These are phyloP conservation scores for Metopolophium dirhodum DNA, from an alignment of 1,140 invertebrate genomes.

Conservation along the genomic window DNA sequence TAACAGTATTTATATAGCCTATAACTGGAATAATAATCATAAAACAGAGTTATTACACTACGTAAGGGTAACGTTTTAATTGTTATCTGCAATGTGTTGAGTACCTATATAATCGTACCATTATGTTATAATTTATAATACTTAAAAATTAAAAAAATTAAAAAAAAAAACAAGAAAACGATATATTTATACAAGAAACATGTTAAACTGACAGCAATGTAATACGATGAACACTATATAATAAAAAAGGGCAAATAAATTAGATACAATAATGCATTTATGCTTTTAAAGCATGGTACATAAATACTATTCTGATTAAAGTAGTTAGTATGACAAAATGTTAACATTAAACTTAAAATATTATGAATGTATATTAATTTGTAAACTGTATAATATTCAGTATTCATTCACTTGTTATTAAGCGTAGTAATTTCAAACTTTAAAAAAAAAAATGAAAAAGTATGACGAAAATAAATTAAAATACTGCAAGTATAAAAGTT, in stretches of 20 bases:
- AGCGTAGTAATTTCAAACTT: not conserved
- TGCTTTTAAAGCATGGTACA: not conserved
- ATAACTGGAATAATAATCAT: not conserved
- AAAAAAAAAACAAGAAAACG: not conserved
- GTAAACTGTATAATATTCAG: not conserved
- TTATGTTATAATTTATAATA: not conserved
- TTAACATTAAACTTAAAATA: conserved; percentile 4
- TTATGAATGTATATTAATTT: not conserved
- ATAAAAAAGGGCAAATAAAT: not conserved
- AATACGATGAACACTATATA: not conserved
- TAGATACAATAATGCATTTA: not conserved
- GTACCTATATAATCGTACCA: not conserved
- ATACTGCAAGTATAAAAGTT: not conserved
- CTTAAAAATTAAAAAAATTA: not conserved
- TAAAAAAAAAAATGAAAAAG: not conserved
- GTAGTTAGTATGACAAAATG: not conserved
- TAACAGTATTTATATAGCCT: not conserved
- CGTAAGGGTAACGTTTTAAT: not conserved
- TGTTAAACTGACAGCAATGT: not conserved
- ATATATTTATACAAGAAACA: not conserved
- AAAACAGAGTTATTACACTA: not conserved
- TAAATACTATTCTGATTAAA: not conserved
- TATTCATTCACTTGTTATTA: not conserved
- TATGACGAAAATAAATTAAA: not conserved
- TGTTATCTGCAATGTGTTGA: not conserved